Evolutionary conservation across 2,888 invertebrate genomes (phyloP).

Genomic region (Hemaris fuciformis): DNA sequence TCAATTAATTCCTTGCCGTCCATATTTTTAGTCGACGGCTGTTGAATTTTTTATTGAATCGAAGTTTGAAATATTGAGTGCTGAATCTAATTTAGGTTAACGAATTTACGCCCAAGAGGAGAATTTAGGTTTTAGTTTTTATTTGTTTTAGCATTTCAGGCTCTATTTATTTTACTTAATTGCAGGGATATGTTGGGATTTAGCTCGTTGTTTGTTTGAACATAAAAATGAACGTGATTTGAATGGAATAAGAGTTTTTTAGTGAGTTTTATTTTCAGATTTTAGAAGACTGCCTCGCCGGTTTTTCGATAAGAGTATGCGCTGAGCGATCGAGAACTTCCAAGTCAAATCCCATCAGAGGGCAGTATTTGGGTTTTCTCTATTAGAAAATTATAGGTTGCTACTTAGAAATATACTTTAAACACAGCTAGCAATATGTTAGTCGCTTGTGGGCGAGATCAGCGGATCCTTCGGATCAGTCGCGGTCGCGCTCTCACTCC

Average conservation of each 20-base stretch:
- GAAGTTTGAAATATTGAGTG: conserved; percentile 50
- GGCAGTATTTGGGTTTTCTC: no score
- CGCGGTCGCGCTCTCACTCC: no score
- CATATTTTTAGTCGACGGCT: conserved; percentile 19
- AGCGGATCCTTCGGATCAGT: no score
- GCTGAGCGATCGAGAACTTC: no score
- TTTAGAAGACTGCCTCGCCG: background rate
- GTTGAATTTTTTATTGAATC: conserved; percentile 47
- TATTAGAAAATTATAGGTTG: no score
- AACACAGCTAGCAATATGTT: no score
- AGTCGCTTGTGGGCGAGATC: no score
- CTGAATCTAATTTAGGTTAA: conserved; percentile 44
- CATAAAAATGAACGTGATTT: background rate
- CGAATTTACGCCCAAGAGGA: conserved; percentile 29
- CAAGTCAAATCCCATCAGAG: no score
- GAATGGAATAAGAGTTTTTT: background rate
- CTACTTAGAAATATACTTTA: no score
- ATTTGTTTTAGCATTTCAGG: conserved; percentile 14
- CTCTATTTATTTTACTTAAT: conserved; percentile 8
- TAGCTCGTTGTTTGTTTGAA: background rate
- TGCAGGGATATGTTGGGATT: background rate
- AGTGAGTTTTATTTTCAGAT: background rate
- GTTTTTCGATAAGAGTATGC: no score
- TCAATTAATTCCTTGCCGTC: conserved; percentile 14
- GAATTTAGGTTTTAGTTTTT: conserved; percentile 22